phyloP scores from a whole-genome alignment of 1,140 invertebrate genomes.

The Maniola jurtina region DNA sequence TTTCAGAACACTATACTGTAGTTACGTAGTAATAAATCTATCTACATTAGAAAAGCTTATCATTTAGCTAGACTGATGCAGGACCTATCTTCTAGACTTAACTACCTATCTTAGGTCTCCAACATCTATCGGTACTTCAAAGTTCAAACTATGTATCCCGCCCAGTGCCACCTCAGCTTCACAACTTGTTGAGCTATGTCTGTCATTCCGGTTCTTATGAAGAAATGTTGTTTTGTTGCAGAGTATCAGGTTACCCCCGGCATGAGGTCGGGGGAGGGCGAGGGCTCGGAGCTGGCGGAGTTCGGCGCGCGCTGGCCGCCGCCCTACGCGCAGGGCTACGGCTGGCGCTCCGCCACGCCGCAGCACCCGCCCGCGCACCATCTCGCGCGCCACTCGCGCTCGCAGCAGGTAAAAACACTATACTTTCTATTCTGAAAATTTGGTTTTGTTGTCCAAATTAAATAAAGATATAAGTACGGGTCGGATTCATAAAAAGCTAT shows the following conservation, averaged over 20 bases:
- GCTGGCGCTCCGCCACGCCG: conserved; percentile 74
- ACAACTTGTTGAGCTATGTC: too few relatives aligned
- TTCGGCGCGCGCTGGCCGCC: conserved; percentile 71
- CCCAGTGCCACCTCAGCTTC: too few relatives aligned
- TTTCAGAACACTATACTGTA: too few relatives aligned
- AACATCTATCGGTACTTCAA: too few relatives aligned
- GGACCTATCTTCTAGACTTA: too few relatives aligned
- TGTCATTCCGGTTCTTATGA: too few relatives aligned
- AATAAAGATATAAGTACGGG: not conserved
- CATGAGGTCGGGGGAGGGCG: conserved; percentile 79
- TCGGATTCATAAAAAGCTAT: too few relatives aligned
- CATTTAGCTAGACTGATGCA: too few relatives aligned
- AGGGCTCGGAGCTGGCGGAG: conserved; percentile 77
- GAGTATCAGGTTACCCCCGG: conserved; percentile 65
- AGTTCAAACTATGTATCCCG: too few relatives aligned
- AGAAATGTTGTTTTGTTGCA: conserved; percentile 21
- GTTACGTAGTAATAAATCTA: too few relatives aligned
- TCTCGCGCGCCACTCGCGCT: conserved; percentile 69
- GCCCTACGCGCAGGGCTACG: conserved; percentile 67
- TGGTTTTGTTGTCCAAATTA: not conserved
- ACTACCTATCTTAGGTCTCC: too few relatives aligned
- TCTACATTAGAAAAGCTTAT: too few relatives aligned
- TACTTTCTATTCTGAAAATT: not conserved
- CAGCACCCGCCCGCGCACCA: conserved; percentile 74
- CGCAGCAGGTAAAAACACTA: conserved; percentile 56